A percentile compares a stretch with the other conserved stretches of the same genome.
These are phyloP conservation scores for Andrena flavipes DNA, from an alignment of 2,888 invertebrate species.

Conservation along the genomic window DNA sequence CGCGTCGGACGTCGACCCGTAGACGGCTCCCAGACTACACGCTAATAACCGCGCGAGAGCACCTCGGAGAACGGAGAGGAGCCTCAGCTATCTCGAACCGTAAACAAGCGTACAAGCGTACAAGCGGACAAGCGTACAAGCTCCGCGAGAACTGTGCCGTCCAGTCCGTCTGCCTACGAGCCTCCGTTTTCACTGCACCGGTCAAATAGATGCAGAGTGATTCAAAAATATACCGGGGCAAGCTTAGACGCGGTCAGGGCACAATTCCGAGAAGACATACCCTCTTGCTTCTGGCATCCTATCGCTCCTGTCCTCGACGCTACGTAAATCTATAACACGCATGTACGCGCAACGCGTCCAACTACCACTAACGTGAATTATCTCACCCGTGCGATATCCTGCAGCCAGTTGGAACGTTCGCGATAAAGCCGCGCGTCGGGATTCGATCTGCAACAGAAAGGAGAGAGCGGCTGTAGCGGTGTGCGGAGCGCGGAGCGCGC, in stretches of 20 bases:
- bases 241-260: constrained; percentile 5
- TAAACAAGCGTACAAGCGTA: constrained; percentile 31
- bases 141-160: constrained; percentile 53
- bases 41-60: constrained; percentile 69
- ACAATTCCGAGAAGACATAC: background rate
- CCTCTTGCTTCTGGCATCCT: constrained; percentile 18
- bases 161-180: constrained; percentile 9
- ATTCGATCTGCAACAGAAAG: constrained; percentile 23
- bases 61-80: constrained; percentile 20
- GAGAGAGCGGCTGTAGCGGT: background rate
- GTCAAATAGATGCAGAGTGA: constrained; percentile 17
- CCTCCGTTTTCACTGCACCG: constrained; percentile 22
- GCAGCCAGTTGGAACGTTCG: background rate
- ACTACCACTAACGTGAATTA: background rate
- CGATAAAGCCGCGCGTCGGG: background rate
- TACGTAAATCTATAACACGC: too few relatives aligned
- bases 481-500: background rate
- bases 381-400: background rate
- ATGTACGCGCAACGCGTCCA: background rate
- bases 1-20: constrained; percentile 83
- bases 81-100: constrained; percentile 29
- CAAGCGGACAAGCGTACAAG: constrained; percentile 14
- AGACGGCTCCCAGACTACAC: constrained; percentile 83
- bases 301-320: background rate
- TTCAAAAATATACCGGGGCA: constrained; percentile 35